Evolutionary conservation across 2,888 invertebrate species (phyloP).

Genomic region (Eucriotettix oculatus): DNA sequence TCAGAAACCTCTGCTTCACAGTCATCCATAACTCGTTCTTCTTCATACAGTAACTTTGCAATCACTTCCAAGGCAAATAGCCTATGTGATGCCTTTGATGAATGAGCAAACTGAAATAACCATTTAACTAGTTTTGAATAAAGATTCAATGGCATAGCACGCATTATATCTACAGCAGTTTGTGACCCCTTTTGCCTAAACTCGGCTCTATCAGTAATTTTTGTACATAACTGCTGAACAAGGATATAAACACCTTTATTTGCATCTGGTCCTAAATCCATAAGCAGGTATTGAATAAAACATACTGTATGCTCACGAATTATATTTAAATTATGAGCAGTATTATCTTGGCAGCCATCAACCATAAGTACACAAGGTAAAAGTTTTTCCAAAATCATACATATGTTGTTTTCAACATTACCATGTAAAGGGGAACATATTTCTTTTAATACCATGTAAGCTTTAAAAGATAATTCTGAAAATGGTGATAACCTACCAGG

Average conservation of each 20-base stretch:
- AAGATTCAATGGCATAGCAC: conserved; percentile 19
- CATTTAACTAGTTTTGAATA: conserved; percentile 25
- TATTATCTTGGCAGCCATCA: conserved; percentile 11
- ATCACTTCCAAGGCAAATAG: conserved; percentile 34
- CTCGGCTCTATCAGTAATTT: conserved; percentile 28
- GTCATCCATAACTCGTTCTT: conserved; percentile 1
- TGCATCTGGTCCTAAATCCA: conserved; percentile 18
- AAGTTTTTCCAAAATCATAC: conserved; percentile 25
- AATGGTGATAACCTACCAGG: background rate
- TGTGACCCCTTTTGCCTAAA: conserved; percentile 25
- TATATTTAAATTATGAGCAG: conserved; percentile 13
- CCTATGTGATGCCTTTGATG: conserved; percentile 27
- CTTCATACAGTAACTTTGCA: conserved; percentile 22
- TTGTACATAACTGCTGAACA: conserved; percentile 27
- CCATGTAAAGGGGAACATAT: conserved; percentile 29
- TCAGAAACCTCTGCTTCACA: background rate
- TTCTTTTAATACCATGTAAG: conserved; percentile 23
- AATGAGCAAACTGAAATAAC: conserved; percentile 18
- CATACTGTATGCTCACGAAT: conserved; percentile 18
- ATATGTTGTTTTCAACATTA: conserved; percentile 21
- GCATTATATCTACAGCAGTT: conserved; percentile 22
- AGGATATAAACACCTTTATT: conserved; percentile 21
- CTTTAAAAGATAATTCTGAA: conserved; percentile 21
- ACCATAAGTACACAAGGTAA: conserved; percentile 24
- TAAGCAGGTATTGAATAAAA: conserved; percentile 18